Base-by-base conservation (phyloP, 2,888 invertebrate species). In the Drosophila melanosoma region DNA sequence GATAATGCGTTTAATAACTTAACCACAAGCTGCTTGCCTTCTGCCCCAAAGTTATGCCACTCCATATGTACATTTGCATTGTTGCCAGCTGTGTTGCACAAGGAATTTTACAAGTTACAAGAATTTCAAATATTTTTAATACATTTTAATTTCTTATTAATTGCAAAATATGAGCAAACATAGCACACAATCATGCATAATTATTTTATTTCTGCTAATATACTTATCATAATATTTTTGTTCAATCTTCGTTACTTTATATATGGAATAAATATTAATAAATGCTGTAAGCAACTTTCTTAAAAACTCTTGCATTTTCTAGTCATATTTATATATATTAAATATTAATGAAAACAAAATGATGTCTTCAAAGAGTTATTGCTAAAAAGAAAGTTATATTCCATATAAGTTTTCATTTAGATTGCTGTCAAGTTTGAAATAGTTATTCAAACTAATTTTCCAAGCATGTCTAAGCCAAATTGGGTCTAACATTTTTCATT, bases 1-100 rank as follows among this genome's bases (percentile, higher is more conserved):
- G 87, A 84, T 83, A 88, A 89, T 87, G 82, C 83, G 76, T 85
- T 85, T 84, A 85, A 87, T 87, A 87, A 89, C 87, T 87, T 76
- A 79, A 79, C 79, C 75, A 71, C 87, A 84, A 88, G 84, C 75
- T 87, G 72, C 53, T 33, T n/a, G 56, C 26, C 35, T 45, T 17
- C 38, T 54, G 64, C 63, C 66, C 60, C 61, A 63, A 65, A 69
- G 76, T 66, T 74, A 67, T 78, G 83, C 78, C 76, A 65, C 65
- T 38, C 48, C 48, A 53, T 40, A 53, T 36, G 23, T 40, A 57
- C 40, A 52, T 42, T 40, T 42, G 42, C 56, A 66, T 61, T 75
- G 75, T 63, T 74, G 75, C 36, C 33, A 52, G 54, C 45, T 66
- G 52, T 70, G 71, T 64, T 72, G 73, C 59, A 69, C 79, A 68